Base-by-base conservation (phyloP, 2,113 vertebrate species). In the Mus pahari region DNA sequence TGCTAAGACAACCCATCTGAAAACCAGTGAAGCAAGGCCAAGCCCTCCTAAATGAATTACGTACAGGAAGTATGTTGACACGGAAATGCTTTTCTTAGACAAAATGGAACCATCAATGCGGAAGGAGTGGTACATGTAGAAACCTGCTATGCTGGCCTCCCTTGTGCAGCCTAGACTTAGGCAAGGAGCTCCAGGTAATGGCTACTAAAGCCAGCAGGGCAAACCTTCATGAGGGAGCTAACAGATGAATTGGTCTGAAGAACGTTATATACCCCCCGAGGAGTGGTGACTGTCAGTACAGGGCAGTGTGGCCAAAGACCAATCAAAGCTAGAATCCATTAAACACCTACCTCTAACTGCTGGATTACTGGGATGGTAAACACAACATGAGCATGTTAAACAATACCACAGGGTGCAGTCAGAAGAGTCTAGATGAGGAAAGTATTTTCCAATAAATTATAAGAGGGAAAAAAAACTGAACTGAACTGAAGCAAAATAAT, bases 11-110 rank as follows among this genome's bases (percentile, higher is more conserved):
- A 62, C 24, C 53, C 53, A 53, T 73, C 64, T 75, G 22, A 94
- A 82, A 45, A 87, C 20, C 70, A 89, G 95, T 79, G 14, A 94
- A 62, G 82, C 26, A 83, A 91, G 94, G 70, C 70, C 53, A 95
- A 79, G 48, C 20, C 93, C 93, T 92, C 75, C 39, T 77, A 60
- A 9, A 73, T n/a, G 9, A 93, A 93, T 7, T 82, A 5, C 86
- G 55, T 62, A 13, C n/a, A 8, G 9, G 13, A 86, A 84, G n/a
- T 89, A 73, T 84, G 48, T 12, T 82, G 42, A 39, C 58, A 86
- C 7, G 28, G 71, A 17, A 19, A 89, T 79, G 62, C n/a, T 89
- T 66, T 96, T 87, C 89, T 94, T 50, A 90, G 55, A 94, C 42
- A 96, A 95, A 92, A 39, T 70, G 36, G 1, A 70, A 42, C 77